Percentiles rank a stretch among this genome's conserved stretches.
Conservation (phyloP, 2,888 invertebrate genomes). For the Gisinianus flammeolus region DNA sequence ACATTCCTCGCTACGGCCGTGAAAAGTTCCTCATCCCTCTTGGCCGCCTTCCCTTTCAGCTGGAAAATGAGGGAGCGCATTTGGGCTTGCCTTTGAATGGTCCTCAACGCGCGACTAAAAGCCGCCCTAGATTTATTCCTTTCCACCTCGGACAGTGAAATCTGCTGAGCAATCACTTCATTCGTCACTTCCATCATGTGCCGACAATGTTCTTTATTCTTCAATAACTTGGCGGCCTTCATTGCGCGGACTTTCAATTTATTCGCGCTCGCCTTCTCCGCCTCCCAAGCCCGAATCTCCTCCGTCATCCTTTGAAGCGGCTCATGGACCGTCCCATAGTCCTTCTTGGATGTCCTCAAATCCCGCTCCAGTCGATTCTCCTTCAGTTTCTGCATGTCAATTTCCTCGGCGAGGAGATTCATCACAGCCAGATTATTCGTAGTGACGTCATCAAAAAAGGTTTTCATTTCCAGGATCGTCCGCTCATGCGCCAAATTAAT, state of each 20-base stretch:
- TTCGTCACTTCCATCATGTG: slow-evolving; percentile 23
- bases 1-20: not conserved
- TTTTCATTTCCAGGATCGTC: slow-evolving; percentile 35
- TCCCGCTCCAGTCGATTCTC: slow-evolving; percentile 31
- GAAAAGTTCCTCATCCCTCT: slow-evolving; percentile 2
- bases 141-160: not conserved
- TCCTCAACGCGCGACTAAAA: not conserved
- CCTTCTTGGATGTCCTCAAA: slow-evolving; percentile 5
- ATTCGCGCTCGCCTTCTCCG: not conserved
- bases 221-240: not conserved
- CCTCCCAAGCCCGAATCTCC: slow-evolving; percentile 1
- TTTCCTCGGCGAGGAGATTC: slow-evolving; percentile 27
- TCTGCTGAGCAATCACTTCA: slow-evolving; percentile 15
- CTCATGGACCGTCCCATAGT: slow-evolving; percentile 11
- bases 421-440: slow-evolving; percentile 40
- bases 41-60: not conserved
- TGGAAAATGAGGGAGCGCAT: slow-evolving; percentile 10
- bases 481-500: slow-evolving; percentile 28
- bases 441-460: slow-evolving; percentile 38
- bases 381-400: slow-evolving; percentile 29
- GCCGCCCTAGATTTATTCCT: slow-evolving; percentile 14
- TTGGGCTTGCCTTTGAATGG: slow-evolving; percentile 12
- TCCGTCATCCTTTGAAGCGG: slow-evolving; percentile 9
- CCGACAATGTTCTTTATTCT: not conserved
- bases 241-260: not conserved